A percentile compares a stretch with the other conserved stretches of the same genome.
phyloP scores from a whole-genome alignment of 2,888 invertebrate genomes.

The Eilema caniola region DNA sequence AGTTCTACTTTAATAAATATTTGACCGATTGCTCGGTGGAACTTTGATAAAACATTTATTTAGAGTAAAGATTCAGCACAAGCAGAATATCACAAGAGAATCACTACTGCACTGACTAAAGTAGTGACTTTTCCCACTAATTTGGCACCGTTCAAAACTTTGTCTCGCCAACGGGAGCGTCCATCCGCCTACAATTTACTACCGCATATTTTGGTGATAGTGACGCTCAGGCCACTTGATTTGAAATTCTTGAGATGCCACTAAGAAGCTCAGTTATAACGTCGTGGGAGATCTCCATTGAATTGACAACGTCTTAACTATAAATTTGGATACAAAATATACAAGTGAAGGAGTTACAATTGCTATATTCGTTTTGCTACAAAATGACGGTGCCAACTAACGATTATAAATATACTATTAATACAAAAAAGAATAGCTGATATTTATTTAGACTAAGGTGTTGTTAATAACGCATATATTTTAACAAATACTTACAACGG shows the following conservation, averaged over 20 bases:
- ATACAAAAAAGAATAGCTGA: too few relatives aligned
- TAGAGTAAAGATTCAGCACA: neutral
- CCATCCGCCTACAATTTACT: slow-evolving; percentile 5
- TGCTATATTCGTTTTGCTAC: too few relatives aligned
- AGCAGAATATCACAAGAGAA: neutral
- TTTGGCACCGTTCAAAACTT: slow-evolving; percentile 74
- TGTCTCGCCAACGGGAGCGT: slow-evolving; percentile 80
- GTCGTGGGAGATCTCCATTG: neutral
- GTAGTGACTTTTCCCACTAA: neutral
- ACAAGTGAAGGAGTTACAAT: too few relatives aligned
- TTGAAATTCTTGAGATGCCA: neutral
- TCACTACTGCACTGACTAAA: neutral
- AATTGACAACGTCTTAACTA: neutral
- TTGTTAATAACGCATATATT: too few relatives aligned
- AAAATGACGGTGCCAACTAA: neutral
- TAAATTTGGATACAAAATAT: neutral
- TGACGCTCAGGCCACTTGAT: neutral
- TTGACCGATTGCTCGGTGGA: neutral
- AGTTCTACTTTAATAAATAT: neutral
- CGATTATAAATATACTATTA: neutral
- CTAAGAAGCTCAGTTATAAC: neutral
- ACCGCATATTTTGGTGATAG: slow-evolving; percentile 15
- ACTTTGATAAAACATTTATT: slow-evolving; percentile 2
- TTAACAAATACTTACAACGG: too few relatives aligned
- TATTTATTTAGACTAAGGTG: too few relatives aligned